These are phyloP conservation scores for Ochlodes sylvanus DNA, from an alignment of 2,888 invertebrate species.

Conservation along the genomic window DNA sequence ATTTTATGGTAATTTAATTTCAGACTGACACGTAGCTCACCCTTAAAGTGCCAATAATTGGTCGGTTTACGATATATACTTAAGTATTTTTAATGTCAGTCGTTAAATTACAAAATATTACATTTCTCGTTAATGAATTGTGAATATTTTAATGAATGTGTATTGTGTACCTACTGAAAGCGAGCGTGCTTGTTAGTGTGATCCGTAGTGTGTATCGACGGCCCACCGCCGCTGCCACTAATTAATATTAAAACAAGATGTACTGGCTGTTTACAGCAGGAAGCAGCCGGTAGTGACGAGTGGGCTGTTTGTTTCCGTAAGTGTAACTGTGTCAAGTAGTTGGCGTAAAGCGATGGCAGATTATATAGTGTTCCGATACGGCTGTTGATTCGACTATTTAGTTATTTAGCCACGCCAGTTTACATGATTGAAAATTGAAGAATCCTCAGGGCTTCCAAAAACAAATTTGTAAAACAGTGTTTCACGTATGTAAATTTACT, in stretches of 20 bases:
- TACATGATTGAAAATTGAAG: not conserved
- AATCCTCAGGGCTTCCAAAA: no score
- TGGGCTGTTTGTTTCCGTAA: conserved; percentile 14
- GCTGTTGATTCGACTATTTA: not conserved
- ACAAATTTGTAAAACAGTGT: no score
- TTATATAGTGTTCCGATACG: conserved; percentile 4
- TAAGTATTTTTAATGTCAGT: not conserved
- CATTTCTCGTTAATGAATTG: not conserved
- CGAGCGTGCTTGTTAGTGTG: conserved; percentile 23
- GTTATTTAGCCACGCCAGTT: not conserved
- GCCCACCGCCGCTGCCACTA: not conserved
- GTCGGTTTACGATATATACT: no score
- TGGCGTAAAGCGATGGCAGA: conserved; percentile 12
- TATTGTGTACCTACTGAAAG: no score
- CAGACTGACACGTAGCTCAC: no score
- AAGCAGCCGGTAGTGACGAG: conserved; percentile 15
- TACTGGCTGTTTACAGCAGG: conserved; percentile 14
- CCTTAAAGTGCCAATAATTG: no score
- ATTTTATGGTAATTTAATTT: no score
- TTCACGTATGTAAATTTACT: no score
- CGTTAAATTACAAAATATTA: not conserved
- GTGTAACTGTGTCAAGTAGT: conserved; percentile 32
- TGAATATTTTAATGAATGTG: conserved; percentile 6
- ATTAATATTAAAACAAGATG: conserved; percentile 27
- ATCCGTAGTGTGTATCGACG: conserved; percentile 25